Evolutionary conservation across 2,888 invertebrate species (phyloP).

Genomic region (Pheosia gnoma): DNA sequence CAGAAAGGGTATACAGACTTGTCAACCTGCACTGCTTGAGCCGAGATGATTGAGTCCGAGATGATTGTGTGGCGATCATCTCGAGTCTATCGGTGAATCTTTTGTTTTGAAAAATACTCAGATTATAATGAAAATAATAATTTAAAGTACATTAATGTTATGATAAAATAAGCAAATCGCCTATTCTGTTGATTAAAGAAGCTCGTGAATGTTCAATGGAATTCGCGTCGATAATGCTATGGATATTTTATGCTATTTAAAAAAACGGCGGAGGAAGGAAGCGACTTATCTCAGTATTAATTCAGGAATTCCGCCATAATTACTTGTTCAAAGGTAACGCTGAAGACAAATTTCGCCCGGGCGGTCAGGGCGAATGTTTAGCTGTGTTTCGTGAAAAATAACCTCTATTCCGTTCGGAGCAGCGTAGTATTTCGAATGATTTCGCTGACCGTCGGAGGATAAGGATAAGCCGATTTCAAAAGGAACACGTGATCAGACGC

Average conservation of each 20-base stretch:
- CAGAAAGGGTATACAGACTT: no score
- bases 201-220: constrained; percentile 48
- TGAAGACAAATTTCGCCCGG: constrained; percentile 60
- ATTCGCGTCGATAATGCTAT: constrained; percentile 51
- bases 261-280: constrained; percentile 29
- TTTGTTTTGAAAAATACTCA: no score
- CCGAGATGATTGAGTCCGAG: no score
- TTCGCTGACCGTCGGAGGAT: constrained; percentile 46
- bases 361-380: constrained; percentile 56
- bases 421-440: constrained; percentile 49
- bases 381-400: constrained; percentile 37
- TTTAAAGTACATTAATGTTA: constrained; percentile 1
- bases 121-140: background rate
- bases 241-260: constrained; percentile 40
- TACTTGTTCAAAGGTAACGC: constrained; percentile 76
- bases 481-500: constrained; percentile 79
- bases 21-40: no score
- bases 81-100: no score
- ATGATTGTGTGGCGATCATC: no score
- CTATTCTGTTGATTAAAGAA: constrained; percentile 44
- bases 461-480: constrained; percentile 79
- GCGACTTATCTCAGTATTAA: constrained; percentile 75
- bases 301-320: constrained; percentile 78
- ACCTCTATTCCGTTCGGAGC: constrained; percentile 38
- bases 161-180: constrained; percentile 29